Conservation (phyloP, 2,888 invertebrate genomes). For the Cordilura impudica region DNA sequence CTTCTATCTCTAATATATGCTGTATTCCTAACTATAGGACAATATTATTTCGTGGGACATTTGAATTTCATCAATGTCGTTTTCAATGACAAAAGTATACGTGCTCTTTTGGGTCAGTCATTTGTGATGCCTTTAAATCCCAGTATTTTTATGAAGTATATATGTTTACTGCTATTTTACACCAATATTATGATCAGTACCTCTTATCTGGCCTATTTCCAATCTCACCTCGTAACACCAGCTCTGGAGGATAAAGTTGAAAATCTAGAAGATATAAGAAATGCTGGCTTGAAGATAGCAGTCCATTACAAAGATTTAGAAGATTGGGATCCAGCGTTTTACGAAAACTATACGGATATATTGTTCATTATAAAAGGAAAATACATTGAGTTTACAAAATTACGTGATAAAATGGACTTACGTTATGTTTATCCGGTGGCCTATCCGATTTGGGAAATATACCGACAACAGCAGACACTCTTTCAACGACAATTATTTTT, state of each 20-base stretch:
- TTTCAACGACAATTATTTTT: conserved; percentile 35
- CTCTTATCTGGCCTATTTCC: conserved; percentile 29
- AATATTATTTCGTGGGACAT: background rate
- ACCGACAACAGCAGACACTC: conserved; percentile 22
- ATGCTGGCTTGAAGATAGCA: conserved; percentile 22
- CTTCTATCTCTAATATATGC: conserved; percentile 7
- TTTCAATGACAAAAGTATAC: conserved; percentile 27
- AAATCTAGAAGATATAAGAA: conserved; percentile 25
- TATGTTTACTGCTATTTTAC: conserved; percentile 22
- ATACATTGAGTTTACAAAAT: background rate
- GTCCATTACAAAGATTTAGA: conserved; percentile 8
- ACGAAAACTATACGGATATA: background rate
- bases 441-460: conserved; percentile 12
- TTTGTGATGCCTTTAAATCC: conserved; percentile 27
- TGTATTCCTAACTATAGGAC: conserved; percentile 16
- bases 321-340: background rate
- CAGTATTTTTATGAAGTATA: background rate
- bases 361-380: background rate
- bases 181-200: conserved; percentile 37
- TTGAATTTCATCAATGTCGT: conserved; percentile 1
- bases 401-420: conserved; percentile 13
- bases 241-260: background rate
- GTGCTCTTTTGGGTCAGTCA: conserved; percentile 43
- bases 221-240: conserved; percentile 19
- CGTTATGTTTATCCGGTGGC: conserved; percentile 30